Evolutionary conservation across 2,797 vertebrate genomes (phyloP).

Genomic region (Garrulus glandarius): DNA sequence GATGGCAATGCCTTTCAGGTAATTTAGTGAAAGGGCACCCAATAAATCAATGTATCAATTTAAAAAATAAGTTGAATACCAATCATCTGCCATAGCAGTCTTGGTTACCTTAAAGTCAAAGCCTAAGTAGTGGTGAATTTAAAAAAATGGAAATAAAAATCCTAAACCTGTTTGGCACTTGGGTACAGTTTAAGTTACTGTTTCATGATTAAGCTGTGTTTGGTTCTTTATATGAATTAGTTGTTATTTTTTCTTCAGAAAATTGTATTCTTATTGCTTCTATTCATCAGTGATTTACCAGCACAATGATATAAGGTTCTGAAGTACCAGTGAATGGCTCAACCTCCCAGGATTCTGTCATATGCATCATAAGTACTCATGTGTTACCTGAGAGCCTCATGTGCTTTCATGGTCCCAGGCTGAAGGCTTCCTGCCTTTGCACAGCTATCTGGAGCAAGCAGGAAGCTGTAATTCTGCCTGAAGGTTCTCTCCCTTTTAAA

Average conservation of each 20-base stretch:
- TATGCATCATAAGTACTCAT: rapidly evolving
- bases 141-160: background rate
- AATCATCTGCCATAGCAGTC: background rate
- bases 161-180: background rate
- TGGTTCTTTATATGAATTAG: background rate
- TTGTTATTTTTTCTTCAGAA: background rate
- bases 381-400: background rate
- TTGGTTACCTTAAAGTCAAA: background rate
- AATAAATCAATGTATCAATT: background rate
- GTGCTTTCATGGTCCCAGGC: background rate
- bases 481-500: background rate
- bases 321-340: background rate
- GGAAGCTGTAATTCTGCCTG: background rate
- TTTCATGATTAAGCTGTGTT: background rate
- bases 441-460: background rate
- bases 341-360: background rate
- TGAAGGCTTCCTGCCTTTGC: background rate
- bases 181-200: background rate
- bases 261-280: background rate
- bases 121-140: background rate
- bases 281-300: background rate
- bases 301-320: background rate
- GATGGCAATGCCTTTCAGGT: background rate
- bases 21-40: background rate
- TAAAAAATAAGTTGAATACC: background rate